A percentile compares a stretch with the other conserved stretches of the same genome.
phyloP scores from a whole-genome alignment of 2,888 invertebrate species.

The Hydrotaea cyrtoneurina region DNA sequence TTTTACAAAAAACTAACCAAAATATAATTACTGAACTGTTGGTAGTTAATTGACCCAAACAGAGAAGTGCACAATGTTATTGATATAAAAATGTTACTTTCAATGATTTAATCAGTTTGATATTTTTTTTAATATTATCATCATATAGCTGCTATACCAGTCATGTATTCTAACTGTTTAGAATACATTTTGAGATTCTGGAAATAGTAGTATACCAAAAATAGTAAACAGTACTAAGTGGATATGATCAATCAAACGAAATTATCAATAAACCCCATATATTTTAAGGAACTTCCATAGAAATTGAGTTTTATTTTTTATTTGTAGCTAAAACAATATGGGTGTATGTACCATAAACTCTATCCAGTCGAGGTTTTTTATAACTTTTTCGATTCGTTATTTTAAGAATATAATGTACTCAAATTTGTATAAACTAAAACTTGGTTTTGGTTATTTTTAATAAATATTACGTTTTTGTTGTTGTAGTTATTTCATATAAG shows the following conservation, averaged over 20 bases:
- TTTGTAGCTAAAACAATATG: constrained; percentile 37
- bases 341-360: constrained; percentile 47
- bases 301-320: constrained; percentile 41
- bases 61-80: background rate
- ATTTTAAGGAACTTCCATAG: constrained; percentile 59
- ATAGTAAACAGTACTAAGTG: no score
- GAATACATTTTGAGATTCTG: background rate
- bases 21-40: constrained; percentile 13
- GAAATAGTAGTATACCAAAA: background rate
- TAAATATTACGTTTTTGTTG: constrained; percentile 25
- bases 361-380: constrained; percentile 18
- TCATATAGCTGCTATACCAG: background rate
- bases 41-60: background rate
- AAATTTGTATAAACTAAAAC: constrained; percentile 49
- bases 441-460: constrained; percentile 19
- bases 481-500: constrained; percentile 51
- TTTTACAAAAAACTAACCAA: background rate
- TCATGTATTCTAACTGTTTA: background rate
- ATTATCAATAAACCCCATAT: background rate
- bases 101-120: background rate
- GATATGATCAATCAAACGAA: background rate
- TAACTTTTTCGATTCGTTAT: background rate
- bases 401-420: constrained; percentile 49
- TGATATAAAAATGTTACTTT: background rate
- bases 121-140: background rate